Evolutionary conservation across 30 jellyfish, hydroid and myxozoan genomes (phyloP).

Genomic region (Chironex yamaguchii): DNA sequence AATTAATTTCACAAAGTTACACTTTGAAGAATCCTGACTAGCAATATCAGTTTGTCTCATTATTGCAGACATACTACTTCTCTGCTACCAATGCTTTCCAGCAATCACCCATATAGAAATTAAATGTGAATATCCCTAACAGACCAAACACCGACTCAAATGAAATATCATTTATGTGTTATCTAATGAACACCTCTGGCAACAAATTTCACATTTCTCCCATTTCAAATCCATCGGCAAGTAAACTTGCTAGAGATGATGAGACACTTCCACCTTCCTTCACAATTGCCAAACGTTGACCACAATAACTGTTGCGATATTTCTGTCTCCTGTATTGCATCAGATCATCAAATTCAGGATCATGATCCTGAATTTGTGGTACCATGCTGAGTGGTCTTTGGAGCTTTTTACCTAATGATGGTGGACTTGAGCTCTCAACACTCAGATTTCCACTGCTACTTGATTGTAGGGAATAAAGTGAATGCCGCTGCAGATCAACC

Average conservation of each 20-base stretch:
- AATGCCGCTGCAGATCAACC: slow-evolving; percentile 7
- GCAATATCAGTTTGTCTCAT: no score
- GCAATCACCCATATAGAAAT: no score
- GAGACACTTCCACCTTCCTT: slow-evolving; percentile 88
- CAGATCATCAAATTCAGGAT: slow-evolving; percentile 88
- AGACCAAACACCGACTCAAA: no score
- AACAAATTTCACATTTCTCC: no score
- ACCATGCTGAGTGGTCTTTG: slow-evolving; percentile 81
- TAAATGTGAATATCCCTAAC: no score
- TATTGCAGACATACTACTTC: no score
- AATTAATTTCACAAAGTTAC: no score
- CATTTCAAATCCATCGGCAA: slow-evolving; percentile 86
- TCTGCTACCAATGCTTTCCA: no score
- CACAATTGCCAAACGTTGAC: slow-evolving; percentile 77
- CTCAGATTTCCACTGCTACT: slow-evolving; percentile 27
- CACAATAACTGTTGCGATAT: slow-evolving; percentile 75
- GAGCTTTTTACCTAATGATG: slow-evolving; percentile 19
- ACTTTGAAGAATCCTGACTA: no score
- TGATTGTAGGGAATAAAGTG: slow-evolving; percentile 12
- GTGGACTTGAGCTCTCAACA: slow-evolving; percentile 52
- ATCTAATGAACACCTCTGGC: no score
- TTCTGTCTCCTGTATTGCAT: slow-evolving; percentile 81
- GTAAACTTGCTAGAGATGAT: slow-evolving; percentile 93
- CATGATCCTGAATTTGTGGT: slow-evolving; percentile 64
- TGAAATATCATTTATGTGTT: no score